Percentiles rank a stretch among this genome's conserved stretches.
phyloP scores from a whole-genome alignment of 2,113 vertebrate genomes.

The Andinoacara biseriatus region DNA sequence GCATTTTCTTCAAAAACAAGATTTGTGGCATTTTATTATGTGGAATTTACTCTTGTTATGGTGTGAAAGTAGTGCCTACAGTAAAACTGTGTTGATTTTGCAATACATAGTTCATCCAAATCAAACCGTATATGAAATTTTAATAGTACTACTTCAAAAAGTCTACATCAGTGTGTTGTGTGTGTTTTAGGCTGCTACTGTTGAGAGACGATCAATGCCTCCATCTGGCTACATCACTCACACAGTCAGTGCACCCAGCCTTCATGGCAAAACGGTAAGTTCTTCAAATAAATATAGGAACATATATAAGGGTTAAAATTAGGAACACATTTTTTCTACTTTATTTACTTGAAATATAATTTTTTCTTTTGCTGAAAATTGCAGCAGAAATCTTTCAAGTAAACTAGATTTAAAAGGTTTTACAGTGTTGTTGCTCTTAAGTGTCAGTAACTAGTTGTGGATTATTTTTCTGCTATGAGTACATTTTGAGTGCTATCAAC shows the following conservation, averaged over 20 bases:
- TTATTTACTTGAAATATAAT: not conserved
- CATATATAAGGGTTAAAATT: too few relatives aligned
- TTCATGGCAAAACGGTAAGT: constrained; percentile 96
- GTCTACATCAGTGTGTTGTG: not conserved
- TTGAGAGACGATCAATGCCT: constrained; percentile 90
- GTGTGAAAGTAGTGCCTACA: not conserved
- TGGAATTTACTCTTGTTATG: not conserved
- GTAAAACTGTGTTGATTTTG: not conserved
- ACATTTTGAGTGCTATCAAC: not conserved
- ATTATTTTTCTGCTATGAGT: not conserved
- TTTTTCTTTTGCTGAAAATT: not conserved
- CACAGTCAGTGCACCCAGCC: constrained; percentile 94
- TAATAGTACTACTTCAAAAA: not conserved
- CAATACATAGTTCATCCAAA: not conserved
- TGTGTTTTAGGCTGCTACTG: constrained; percentile 83
- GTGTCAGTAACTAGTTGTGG: not conserved
- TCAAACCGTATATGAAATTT: not conserved
- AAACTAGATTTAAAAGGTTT: not conserved
- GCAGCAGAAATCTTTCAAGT: not conserved
- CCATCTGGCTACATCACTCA: constrained; percentile 94
- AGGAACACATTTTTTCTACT: not conserved
- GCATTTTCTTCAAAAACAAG: not conserved
- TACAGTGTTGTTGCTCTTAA: not conserved
- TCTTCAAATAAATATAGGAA: not conserved
- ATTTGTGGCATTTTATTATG: not conserved